phyloP scores from a whole-genome alignment of 1,140 invertebrate species.

The Plectrocnemia conspersa region DNA sequence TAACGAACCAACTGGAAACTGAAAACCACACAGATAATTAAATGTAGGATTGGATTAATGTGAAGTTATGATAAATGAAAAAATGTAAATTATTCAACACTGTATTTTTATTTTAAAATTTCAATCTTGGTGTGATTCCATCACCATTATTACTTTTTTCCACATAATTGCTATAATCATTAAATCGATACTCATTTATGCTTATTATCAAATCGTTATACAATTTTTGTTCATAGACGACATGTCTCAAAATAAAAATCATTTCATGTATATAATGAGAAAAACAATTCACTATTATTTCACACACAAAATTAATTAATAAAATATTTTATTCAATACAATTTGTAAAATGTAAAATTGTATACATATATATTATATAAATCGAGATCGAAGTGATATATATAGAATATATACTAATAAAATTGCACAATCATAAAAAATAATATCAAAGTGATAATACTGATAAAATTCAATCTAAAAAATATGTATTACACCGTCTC shows the following conservation, averaged over 20 bases:
- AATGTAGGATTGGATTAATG: background rate
- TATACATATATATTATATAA: too few relatives aligned
- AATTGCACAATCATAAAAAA: conserved; percentile 6
- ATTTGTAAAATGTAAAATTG: conserved; percentile 1
- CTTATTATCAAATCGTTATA: conserved; percentile 33
- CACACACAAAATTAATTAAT: background rate
- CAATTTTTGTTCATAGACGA: conserved; percentile 26
- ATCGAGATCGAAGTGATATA: too few relatives aligned
- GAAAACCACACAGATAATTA: too few relatives aligned
- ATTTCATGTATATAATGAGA: background rate
- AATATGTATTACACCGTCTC: conserved; percentile 1
- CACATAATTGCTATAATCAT: conserved; percentile 26
- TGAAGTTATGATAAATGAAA: conserved; percentile 20
- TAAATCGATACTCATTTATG: conserved; percentile 25
- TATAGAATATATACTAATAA: too few relatives aligned
- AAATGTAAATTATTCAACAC: conserved; percentile 28
- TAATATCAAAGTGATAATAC: background rate
- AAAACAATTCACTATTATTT: background rate
- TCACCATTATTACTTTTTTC: conserved; percentile 26
- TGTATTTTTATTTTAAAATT: conserved; percentile 31
- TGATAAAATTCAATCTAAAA: background rate
- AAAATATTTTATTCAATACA: conserved; percentile 4
- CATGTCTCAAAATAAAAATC: too few relatives aligned
- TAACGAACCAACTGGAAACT: too few relatives aligned
- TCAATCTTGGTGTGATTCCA: conserved; percentile 33